Evolutionary conservation across 2,797 vertebrate genomes (phyloP).

Genomic region (Phyllotis vaccarum): DNA sequence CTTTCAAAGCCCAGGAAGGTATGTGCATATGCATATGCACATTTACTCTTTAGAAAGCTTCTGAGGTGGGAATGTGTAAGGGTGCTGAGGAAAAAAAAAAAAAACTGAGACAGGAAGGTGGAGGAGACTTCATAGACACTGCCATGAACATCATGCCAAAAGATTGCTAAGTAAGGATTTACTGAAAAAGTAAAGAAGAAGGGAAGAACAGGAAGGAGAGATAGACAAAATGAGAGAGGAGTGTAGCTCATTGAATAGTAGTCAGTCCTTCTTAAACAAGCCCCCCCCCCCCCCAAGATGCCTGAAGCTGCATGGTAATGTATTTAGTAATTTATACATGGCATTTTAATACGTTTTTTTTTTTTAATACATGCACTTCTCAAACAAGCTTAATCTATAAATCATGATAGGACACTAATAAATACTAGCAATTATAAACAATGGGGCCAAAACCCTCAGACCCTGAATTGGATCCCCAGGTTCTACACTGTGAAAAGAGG

Average conservation of each 20-base stretch:
- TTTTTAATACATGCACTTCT: background rate
- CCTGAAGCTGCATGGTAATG: background rate
- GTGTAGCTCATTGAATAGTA: background rate
- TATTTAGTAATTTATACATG: no score
- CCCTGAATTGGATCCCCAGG: background rate
- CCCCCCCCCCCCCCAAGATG: background rate
- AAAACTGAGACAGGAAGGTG: background rate
- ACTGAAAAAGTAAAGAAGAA: background rate
- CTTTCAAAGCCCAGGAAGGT: background rate
- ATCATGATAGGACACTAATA: background rate
- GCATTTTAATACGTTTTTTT: background rate
- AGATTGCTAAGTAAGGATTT: background rate
- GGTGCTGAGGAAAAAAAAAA: background rate
- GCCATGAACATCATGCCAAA: background rate
- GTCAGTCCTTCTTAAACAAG: background rate
- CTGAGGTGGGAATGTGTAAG: background rate
- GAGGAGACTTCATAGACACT: background rate
- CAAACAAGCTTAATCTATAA: background rate
- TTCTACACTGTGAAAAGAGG: background rate
- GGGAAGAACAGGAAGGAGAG: background rate
- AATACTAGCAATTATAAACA: background rate
- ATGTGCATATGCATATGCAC: background rate
- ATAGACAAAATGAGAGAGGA: background rate
- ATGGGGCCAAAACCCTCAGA: background rate
- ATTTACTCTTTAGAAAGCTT: conserved; percentile 34